These are phyloP conservation scores for Charadrius vociferus DNA, from an alignment of 2,113 vertebrate genomes.

Conservation along the genomic window DNA sequence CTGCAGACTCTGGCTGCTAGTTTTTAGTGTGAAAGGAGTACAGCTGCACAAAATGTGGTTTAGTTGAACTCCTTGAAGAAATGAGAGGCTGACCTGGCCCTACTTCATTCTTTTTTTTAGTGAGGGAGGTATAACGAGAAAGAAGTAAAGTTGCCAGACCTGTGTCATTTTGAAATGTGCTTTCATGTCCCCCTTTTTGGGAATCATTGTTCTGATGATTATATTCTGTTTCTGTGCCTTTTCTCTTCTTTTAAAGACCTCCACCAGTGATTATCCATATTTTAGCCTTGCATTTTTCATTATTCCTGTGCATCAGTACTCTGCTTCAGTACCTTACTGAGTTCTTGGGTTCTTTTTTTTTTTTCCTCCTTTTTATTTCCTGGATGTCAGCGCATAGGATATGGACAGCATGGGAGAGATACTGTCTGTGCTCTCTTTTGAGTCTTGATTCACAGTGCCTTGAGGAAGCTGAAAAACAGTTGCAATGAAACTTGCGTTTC, in stretches of 20 bases:
- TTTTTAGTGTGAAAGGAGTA: background rate
- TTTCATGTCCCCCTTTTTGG: background rate
- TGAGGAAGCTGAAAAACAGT: background rate
- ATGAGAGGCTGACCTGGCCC: background rate
- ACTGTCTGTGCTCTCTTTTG: background rate
- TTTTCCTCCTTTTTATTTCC: background rate
- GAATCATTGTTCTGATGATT: background rate
- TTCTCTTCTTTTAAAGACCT: background rate
- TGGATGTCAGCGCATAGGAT: background rate
- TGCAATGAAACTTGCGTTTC: background rate
- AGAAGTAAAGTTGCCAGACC: background rate
- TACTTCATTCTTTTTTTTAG: background rate
- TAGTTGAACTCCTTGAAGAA: background rate
- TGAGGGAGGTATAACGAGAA: background rate
- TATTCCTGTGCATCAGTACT: background rate
- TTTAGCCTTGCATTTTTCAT: background rate
- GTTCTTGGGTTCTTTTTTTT: background rate
- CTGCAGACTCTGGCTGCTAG: background rate
- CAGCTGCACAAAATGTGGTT: background rate
- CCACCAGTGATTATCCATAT: background rate
- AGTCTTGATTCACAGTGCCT: background rate
- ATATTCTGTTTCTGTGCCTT: background rate
- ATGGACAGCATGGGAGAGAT: background rate
- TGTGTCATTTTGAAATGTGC: background rate
- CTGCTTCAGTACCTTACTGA: background rate